Evolutionary conservation across 2,113 vertebrate genomes (phyloP).

Genomic region (Labeo rohita): DNA sequence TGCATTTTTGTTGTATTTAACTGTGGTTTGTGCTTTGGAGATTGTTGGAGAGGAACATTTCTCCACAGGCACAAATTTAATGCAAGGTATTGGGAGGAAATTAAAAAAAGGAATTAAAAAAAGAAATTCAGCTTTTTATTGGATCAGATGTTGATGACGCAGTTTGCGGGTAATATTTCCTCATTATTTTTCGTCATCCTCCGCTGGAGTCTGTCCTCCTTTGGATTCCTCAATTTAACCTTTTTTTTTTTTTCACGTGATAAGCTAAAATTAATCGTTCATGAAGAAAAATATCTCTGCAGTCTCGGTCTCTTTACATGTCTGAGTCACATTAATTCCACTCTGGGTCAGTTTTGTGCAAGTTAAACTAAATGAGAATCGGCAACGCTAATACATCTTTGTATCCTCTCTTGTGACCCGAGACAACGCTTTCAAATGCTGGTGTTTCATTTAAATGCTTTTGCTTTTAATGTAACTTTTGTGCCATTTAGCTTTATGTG

Average conservation of each 20-base stretch:
- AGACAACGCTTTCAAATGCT: not conserved
- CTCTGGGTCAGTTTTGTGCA: conserved; percentile 45
- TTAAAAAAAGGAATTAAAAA: not conserved
- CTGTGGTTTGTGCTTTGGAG: not conserved
- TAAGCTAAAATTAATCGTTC: conserved; percentile 73
- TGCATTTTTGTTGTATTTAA: not conserved
- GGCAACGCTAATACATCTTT: not conserved
- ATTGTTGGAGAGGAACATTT: not conserved
- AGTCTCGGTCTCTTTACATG: conserved; percentile 38
- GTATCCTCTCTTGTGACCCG: conserved; percentile 30
- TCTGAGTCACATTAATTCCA: conserved; percentile 60
- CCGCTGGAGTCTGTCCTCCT: conserved; percentile 66
- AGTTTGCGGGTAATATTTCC: conserved; percentile 76
- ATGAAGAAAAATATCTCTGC: conserved; percentile 75
- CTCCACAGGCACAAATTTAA: not conserved
- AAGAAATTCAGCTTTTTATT: conserved; percentile 60
- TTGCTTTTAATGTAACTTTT: conserved; percentile 10
- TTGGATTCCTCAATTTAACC: conserved; percentile 75
- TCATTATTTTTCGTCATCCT: conserved; percentile 78
- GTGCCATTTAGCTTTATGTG: conserved; percentile 2
- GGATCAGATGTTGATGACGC: conserved; percentile 58
- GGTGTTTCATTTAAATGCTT: conserved; percentile 2
- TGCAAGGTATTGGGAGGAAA: not conserved
- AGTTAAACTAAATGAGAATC: conserved; percentile 15
- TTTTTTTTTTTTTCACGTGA: conserved; percentile 55